Conservation (phyloP, 2,113 vertebrate species). For the Eudyptes chrysolophus region DNA sequence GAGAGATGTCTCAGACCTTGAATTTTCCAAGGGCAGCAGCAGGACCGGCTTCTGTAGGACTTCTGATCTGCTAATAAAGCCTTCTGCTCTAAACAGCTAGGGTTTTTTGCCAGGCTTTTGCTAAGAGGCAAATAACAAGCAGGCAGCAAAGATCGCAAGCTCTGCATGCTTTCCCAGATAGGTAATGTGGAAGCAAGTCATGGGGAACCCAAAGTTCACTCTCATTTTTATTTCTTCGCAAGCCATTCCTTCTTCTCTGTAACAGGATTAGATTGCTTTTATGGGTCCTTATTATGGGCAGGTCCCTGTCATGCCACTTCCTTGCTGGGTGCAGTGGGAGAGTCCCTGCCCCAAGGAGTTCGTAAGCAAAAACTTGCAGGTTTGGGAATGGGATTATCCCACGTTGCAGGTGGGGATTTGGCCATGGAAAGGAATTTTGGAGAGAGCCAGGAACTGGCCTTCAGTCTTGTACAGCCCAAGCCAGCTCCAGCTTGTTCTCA, state of each 20-base stretch:
- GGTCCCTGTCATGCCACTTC: not conserved
- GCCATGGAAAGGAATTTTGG: not conserved
- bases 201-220: not conserved
- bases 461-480: not conserved
- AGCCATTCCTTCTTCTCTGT: not conserved
- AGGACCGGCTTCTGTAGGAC: not conserved
- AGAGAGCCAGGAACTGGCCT: not conserved
- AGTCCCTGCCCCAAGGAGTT: not conserved
- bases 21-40: not conserved
- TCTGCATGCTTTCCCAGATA: not conserved
- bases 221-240: not conserved
- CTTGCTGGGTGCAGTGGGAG: not conserved
- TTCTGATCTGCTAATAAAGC: slow-evolving; percentile 9
- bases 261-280: not conserved
- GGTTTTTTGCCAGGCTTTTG: not conserved
- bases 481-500: not conserved
- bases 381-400: not conserved
- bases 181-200: not conserved
- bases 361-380: rapidly evolving
- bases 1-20: not conserved
- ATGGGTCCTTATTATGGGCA: not conserved
- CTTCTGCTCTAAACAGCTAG: not conserved
- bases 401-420: not conserved
- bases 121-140: not conserved
- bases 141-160: not conserved